A percentile compares a stretch with the other conserved stretches of the same genome.
phyloP scores from a whole-genome alignment of 2,888 invertebrate genomes.

The Epistrophe grossulariae region DNA sequence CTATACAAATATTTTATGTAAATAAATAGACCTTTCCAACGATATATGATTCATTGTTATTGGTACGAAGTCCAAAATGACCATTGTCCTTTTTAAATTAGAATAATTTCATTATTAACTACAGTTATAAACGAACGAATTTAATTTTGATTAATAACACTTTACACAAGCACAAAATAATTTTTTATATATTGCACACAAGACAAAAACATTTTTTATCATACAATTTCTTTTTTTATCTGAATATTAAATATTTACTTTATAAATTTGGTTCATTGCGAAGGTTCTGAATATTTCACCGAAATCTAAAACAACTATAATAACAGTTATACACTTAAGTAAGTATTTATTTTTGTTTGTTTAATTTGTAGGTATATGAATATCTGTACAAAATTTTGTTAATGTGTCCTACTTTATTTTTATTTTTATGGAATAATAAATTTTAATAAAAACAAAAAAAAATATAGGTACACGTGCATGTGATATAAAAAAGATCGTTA shows the following conservation, averaged over 20 bases:
- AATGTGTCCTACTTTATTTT: not conserved
- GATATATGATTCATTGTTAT: too few species aligned
- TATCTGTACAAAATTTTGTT: not conserved
- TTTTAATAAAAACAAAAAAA: not conserved
- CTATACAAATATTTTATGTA: too few species aligned
- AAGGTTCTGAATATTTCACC: not conserved
- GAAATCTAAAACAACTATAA: not conserved
- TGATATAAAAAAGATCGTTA: conserved; percentile 17
- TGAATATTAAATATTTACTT: not conserved
- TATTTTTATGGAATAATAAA: not conserved
- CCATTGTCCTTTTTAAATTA: too few species aligned
- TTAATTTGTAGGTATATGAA: not conserved
- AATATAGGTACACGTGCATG: not conserved
- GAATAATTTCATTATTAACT: too few species aligned
- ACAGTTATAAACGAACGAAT: too few species aligned
- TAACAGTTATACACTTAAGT: not conserved
- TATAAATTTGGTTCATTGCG: not conserved
- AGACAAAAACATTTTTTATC: not conserved
- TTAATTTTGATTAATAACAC: too few species aligned
- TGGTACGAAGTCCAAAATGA: too few species aligned
- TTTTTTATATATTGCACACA: too few species aligned
- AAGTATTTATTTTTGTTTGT: not conserved
- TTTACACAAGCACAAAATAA: too few species aligned
- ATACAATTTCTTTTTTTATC: not conserved
- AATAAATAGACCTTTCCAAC: too few species aligned